These are phyloP conservation scores for Hypomesus transpacificus DNA, from an alignment of 2,113 vertebrate species.

Conservation along the genomic window DNA sequence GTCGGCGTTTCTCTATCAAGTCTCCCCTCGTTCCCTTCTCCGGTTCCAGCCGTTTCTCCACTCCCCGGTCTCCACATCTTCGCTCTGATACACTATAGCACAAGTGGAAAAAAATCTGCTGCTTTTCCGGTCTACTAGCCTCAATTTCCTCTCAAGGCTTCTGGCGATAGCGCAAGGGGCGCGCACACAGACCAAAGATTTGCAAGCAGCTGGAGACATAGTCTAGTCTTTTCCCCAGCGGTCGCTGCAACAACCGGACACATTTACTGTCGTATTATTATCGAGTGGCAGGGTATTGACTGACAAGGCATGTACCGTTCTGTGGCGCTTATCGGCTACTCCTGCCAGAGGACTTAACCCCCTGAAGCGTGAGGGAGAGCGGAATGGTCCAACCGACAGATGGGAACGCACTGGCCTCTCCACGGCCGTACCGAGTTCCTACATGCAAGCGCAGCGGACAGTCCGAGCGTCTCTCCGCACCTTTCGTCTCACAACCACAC, in stretches of 20 bases:
- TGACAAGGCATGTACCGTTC: slow-evolving; percentile 11
- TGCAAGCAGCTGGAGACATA: not conserved
- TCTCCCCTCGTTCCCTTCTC: slow-evolving; percentile 6
- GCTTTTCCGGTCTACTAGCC: slow-evolving; percentile 78
- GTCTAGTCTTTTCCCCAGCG: not conserved
- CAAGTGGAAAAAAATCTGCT: slow-evolving; percentile 44
- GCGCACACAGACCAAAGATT: slow-evolving; percentile 12
- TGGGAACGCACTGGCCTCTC: slow-evolving; percentile 41
- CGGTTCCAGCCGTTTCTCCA: slow-evolving; percentile 10
- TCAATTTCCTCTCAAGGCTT: slow-evolving; percentile 69
- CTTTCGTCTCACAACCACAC: slow-evolving; percentile 18
- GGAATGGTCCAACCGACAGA: slow-evolving; percentile 40
- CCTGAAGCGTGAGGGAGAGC: slow-evolving; percentile 22
- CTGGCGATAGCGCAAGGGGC: slow-evolving; percentile 36
- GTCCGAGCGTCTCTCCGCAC: slow-evolving; percentile 11
- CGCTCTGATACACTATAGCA: slow-evolving; percentile 33
- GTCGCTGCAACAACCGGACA: slow-evolving; percentile 8
- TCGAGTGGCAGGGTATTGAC: slow-evolving; percentile 24
- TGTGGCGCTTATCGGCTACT: slow-evolving; percentile 3
- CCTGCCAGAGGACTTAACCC: slow-evolving; percentile 19
- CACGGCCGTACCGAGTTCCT: slow-evolving; percentile 33
- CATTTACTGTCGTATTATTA: not conserved
- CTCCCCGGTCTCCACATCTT: slow-evolving; percentile 37
- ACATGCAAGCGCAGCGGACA: slow-evolving; percentile 28
- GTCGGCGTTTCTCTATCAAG: slow-evolving; percentile 46